Evolutionary conservation across 2,113 vertebrate genomes (phyloP).

Genomic region (Phalacrocorax aristotelis): DNA sequence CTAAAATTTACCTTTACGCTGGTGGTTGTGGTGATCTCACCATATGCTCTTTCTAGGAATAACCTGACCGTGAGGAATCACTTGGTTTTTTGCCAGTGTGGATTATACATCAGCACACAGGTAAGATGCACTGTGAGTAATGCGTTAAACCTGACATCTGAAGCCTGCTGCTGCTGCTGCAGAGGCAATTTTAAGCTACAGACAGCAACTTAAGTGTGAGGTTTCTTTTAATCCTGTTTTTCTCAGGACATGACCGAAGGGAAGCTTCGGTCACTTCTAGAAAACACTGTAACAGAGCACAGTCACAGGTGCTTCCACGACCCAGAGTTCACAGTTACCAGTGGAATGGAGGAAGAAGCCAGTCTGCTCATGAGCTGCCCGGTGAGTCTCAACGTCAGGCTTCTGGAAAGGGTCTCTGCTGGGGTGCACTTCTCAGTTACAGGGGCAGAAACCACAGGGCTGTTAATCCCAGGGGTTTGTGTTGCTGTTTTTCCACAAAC

Average conservation of each 20-base stretch:
- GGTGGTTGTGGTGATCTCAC: background rate
- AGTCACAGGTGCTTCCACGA: conserved; percentile 54
- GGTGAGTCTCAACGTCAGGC: conserved; percentile 11
- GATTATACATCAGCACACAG: conserved; percentile 66
- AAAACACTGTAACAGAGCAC: conserved; percentile 68
- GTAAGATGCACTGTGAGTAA: conserved; percentile 38
- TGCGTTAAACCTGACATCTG: rapidly evolving
- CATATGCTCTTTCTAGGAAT: conserved; percentile 57
- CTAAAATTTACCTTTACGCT: background rate
- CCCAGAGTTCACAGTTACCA: conserved; percentile 69
- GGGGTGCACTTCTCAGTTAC: background rate
- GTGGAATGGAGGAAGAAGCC: conserved; percentile 57
- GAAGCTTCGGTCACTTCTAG: conserved; percentile 64
- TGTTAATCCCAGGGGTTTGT: background rate
- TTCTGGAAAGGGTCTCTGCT: background rate
- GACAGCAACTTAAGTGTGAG: rapidly evolving
- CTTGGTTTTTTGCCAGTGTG: conserved; percentile 74
- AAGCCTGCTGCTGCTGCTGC: background rate
- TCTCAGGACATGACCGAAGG: conserved; percentile 68
- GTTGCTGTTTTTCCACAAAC: background rate
- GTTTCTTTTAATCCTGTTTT: background rate
- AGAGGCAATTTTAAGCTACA: background rate
- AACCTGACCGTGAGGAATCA: conserved; percentile 63
- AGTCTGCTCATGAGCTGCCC: conserved; percentile 78
- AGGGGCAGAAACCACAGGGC: background rate